Evolutionary conservation across 2,113 vertebrate species (phyloP), one percentile per base, ranked within the genome.

Genomic region (Paraplagusia blochii): DNA sequence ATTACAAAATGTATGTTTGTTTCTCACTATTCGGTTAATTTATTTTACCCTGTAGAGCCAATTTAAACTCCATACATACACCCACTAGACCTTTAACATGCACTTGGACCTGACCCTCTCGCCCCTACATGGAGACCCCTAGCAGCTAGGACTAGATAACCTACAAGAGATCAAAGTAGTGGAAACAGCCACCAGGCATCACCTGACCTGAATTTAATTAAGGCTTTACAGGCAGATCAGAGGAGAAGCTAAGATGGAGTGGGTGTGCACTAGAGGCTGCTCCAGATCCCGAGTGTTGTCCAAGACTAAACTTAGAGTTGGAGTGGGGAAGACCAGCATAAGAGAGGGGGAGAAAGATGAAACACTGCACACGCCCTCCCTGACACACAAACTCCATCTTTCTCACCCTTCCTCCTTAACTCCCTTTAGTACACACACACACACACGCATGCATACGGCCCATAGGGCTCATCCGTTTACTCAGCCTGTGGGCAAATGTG

Each of bases 131-230:
- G 22, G 3, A n/a, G n/a, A 29, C 6, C 22, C 22, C 6, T 6
- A 6, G 74, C 69, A 72, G 57, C 58, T 64, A 62, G 55, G 73
- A 77, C 77, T 82, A 80, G 70, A 85, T 86, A 62, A 66, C 63
- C 81, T 55, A 53, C 47, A 29, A 40, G 48, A 76, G 87, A 89
- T 90, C 86, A 90, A 88, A 89, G 83, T 63, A 52, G 64, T 45
- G 79, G 76, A 78, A 79, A 56, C 63, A 38, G 57, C 83, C 75
- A 68, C 22, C 50, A 64, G 66, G 75, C 73, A 70, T 88, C 86
- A 88, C 83, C 88, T 88, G 88, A 90, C 83, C 82, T 88, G 85
- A 88, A 90, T 89, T 88, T 79, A 86, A 87, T 90, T 87, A 88
- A 86, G 83, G 74, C 81, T 88, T 88, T 85, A 85, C 82, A 77